phyloP scores from a whole-genome alignment of 2,888 invertebrate species.

The Coremacera marginata region DNA sequence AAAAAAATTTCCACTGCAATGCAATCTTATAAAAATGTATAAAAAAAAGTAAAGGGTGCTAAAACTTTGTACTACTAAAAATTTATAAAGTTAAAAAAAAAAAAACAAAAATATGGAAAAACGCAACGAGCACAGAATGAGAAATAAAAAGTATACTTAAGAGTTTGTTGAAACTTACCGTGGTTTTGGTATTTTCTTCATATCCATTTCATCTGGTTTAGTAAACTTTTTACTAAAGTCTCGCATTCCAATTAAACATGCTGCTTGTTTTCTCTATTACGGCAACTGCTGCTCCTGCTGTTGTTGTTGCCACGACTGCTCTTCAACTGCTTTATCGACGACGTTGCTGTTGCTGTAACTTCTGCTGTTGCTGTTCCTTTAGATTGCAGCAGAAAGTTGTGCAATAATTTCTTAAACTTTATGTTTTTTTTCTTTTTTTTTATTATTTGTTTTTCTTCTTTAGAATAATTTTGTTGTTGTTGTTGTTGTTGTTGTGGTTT shows the following conservation, averaged over 20 bases:
- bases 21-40: neutral
- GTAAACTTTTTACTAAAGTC: conserved; percentile 56
- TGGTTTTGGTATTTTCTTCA: conserved; percentile 60
- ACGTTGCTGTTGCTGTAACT: conserved; percentile 32
- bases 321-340: neutral
- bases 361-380: conserved; percentile 22
- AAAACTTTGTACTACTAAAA: neutral
- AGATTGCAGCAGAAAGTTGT: conserved; percentile 19
- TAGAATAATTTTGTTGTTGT: neutral
- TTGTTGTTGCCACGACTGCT: conserved; percentile 22
- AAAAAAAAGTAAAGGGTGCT: neutral
- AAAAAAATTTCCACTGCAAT: conserved; percentile 1
- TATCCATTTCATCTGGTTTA: conserved; percentile 59
- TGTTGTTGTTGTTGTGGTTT: neutral
- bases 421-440: conserved; percentile 5
- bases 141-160: neutral
- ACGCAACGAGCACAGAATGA: neutral
- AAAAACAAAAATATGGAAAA: conserved; percentile 8
- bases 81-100: neutral
- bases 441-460: conserved; percentile 8
- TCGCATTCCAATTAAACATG: conserved; percentile 53
- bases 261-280: conserved; percentile 31
- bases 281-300: conserved; percentile 4
- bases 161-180: conserved; percentile 52
- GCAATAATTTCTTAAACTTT: conserved; percentile 23